These are phyloP conservation scores for Theodoxus fluviatilis DNA, from an alignment of 2,888 invertebrate genomes.

Conservation along the genomic window DNA sequence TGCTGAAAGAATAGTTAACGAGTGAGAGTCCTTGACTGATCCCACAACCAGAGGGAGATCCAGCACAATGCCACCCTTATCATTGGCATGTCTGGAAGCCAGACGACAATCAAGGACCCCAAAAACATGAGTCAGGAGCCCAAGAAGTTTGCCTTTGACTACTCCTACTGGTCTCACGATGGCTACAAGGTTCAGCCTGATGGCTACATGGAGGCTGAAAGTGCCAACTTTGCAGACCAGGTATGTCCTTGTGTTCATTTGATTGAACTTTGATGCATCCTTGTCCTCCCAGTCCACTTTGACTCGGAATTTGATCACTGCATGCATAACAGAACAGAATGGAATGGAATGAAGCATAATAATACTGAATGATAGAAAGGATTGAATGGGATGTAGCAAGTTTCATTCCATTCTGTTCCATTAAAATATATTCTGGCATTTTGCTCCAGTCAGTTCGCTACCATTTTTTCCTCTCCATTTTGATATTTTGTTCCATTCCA, in stretches of 20 bases:
- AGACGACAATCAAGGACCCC: conserved; percentile 58
- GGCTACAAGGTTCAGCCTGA: conserved; percentile 49
- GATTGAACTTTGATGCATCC: too few relatives aligned
- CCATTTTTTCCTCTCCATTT: too few relatives aligned
- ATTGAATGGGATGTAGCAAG: too few relatives aligned
- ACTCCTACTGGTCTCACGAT: conserved; percentile 64
- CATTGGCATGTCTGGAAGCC: conserved; percentile 55
- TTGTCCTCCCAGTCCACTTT: too few relatives aligned
- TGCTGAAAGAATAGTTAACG: not conserved
- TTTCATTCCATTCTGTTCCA: too few relatives aligned
- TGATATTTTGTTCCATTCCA: too few relatives aligned
- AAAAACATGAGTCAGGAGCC: conserved; percentile 46
- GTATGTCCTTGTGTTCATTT: conserved; percentile 37
- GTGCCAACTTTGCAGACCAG: conserved; percentile 60
- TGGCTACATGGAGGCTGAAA: conserved; percentile 53
- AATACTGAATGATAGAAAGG: too few relatives aligned
- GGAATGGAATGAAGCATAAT: too few relatives aligned
- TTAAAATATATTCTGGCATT: too few relatives aligned
- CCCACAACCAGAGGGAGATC: conserved; percentile 57
- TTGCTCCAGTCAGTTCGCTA: too few relatives aligned
- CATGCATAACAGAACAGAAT: too few relatives aligned
- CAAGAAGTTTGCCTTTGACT: conserved; percentile 58
- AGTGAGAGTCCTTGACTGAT: conserved; percentile 38
- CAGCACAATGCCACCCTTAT: conserved; percentile 54
- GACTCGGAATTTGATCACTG: too few relatives aligned